Evolutionary conservation across 2,113 vertebrate species (phyloP).

Genomic region (Regulus satrapa): DNA sequence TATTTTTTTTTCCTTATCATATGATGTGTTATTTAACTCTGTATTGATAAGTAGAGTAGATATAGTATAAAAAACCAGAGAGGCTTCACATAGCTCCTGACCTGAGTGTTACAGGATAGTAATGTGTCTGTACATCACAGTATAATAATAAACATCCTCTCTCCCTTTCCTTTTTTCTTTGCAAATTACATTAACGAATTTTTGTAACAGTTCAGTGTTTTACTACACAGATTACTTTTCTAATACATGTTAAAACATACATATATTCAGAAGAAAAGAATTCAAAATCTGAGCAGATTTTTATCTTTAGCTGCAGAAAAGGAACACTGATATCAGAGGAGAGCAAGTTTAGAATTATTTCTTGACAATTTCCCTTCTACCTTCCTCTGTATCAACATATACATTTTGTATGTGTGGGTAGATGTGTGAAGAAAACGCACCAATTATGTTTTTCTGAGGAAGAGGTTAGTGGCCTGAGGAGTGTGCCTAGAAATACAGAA

Average conservation of each 20-base stretch:
- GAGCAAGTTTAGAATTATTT: neutral
- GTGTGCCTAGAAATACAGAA: neutral
- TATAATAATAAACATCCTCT: neutral
- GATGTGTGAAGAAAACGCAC: neutral
- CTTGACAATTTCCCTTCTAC: neutral
- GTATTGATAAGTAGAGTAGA: neutral
- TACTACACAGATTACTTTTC: neutral
- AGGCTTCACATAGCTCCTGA: neutral
- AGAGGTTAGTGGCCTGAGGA: neutral
- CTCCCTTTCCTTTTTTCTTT: neutral
- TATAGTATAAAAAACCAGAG: neutral
- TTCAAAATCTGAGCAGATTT: neutral
- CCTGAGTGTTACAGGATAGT: neutral
- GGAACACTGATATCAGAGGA: neutral
- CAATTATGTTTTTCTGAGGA: neutral
- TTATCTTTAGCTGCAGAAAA: neutral
- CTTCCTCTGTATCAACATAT: neutral
- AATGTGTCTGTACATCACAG: neutral
- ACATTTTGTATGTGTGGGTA: neutral
- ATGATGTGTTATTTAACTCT: neutral
- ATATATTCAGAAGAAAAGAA: neutral
- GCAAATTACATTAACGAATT: neutral
- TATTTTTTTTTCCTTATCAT: neutral
- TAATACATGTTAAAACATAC: neutral
- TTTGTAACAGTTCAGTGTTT: neutral